Base-by-base conservation (phyloP, 2,113 vertebrate species). In the Sclerurus mexicanus region DNA sequence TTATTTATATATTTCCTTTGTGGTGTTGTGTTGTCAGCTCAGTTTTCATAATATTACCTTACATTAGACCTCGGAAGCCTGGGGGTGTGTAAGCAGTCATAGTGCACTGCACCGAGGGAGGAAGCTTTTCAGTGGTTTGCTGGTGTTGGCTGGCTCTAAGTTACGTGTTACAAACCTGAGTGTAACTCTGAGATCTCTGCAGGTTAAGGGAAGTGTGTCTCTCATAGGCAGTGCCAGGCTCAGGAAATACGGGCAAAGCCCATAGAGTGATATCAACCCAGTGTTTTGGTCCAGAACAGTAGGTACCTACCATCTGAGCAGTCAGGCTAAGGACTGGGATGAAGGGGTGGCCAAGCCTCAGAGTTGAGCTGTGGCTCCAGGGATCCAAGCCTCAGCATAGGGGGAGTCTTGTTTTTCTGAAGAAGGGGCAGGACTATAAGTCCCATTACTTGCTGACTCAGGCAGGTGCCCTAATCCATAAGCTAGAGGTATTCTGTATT, bases 381-480 rank as follows among this genome's bases (percentile, higher is more conserved):
- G 24, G 35, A 12, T 23, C 15, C 24, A 39, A 31, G 27, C 7
- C 19, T 74, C 23, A 24, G 56, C 25, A 14, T 3, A 24, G 37
- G 3, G 3, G 6, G 15, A 60, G 10, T 25, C 31, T 35, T 35
- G 12, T 22, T 68, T 53, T 83, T 53, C 55, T 63, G 27, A 49
- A 67, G 35, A 18, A 9, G 12, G 6, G 14, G n/a, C 40, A 82
- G 44, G 33, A n/a, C 49, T 82, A 58, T n/a, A 82, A 23, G 21
- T 87, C 44, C 6, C 20, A 13, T 22, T 60, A 28, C 20, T 64
- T 72, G 24, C 40, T 76, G 30, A 46, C 28, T 17, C 9, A 3
- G 27, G 40, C 0, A 0, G 11, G 4, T 68, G 28, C 49, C 66
- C 2, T 1, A 53, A 40, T 18, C 4, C 13, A 6, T 5, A 4